A percentile compares a stretch with the other conserved stretches of the same genome.
Conservation (phyloP, 2,888 invertebrate species). For the Oscheius myriophilus region DNA sequence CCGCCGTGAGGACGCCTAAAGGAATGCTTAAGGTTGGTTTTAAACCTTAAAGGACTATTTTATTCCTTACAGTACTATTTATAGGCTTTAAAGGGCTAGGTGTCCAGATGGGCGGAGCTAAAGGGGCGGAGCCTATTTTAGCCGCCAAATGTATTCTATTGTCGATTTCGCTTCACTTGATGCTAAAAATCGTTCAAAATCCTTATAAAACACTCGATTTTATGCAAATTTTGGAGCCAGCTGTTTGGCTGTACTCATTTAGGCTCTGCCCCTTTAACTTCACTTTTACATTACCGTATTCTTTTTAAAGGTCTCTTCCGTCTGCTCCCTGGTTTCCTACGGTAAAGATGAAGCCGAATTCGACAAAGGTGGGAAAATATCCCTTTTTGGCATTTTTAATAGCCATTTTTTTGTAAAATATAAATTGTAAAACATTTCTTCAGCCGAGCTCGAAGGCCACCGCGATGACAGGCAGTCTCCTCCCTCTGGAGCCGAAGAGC, state of each 20-base stretch:
- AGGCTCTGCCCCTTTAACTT: neutral
- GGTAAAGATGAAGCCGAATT: slow-evolving; percentile 32
- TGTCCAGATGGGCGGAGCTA: no score
- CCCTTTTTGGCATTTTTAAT: neutral
- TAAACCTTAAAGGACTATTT: neutral
- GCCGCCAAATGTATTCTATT: no score
- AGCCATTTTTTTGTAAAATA: neutral
- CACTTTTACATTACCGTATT: no score
- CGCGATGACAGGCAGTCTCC: slow-evolving; percentile 6
- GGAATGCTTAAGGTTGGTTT: slow-evolving; percentile 40
- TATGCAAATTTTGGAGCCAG: neutral
- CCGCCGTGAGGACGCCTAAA: slow-evolving; percentile 36
- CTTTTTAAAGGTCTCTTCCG: slow-evolving; percentile 33
- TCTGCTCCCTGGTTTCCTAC: slow-evolving; percentile 40
- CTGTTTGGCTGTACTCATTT: neutral
- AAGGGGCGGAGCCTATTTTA: no score
- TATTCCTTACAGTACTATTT: no score
- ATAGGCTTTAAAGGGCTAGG: no score
- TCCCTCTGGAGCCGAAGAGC: slow-evolving; percentile 34
- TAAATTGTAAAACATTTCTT: neutral
- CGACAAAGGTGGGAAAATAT: slow-evolving; percentile 14
- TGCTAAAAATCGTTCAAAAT: no score
- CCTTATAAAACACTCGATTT: no score
- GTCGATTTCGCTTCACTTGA: no score
- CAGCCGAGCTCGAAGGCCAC: slow-evolving; percentile 9